phyloP scores from a whole-genome alignment of 2,888 invertebrate species.

The Apodemia duryi region DNA sequence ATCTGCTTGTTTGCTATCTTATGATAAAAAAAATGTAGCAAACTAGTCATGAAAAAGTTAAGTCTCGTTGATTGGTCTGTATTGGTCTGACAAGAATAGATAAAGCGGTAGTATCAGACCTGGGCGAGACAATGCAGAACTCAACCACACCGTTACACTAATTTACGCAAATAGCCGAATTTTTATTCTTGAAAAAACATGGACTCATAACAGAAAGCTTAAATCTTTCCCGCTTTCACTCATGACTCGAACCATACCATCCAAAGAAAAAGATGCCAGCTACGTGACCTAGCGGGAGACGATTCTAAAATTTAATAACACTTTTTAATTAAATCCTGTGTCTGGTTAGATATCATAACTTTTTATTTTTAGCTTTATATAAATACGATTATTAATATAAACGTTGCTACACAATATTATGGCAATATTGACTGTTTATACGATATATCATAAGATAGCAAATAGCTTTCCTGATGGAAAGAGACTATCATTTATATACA shows the following conservation, averaged over 20 bases:
- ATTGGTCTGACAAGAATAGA: no score
- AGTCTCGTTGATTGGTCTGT: neutral
- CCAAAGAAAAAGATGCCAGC: neutral
- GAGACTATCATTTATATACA: no score
- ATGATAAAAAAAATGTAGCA: conserved; percentile 20
- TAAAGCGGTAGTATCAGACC: no score
- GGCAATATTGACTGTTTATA: no score
- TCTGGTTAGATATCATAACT: neutral
- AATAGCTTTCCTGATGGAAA: no score
- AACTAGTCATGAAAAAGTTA: conserved; percentile 18
- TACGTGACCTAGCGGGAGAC: neutral
- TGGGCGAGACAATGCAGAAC: no score
- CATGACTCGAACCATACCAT: neutral
- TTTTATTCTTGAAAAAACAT: no score
- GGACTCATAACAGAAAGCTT: neutral
- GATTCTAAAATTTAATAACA: neutral
- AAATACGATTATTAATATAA: neutral
- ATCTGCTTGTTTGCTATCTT: no score
- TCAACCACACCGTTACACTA: no score
- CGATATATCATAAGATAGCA: no score
- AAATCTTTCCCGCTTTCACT: neutral
- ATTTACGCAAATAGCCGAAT: no score
- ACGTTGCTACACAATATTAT: neutral
- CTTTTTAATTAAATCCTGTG: neutral
- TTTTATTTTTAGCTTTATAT: neutral